Evolutionary conservation across 2,888 invertebrate species (phyloP).

Genomic region (Harpagoxenus sublaevis): DNA sequence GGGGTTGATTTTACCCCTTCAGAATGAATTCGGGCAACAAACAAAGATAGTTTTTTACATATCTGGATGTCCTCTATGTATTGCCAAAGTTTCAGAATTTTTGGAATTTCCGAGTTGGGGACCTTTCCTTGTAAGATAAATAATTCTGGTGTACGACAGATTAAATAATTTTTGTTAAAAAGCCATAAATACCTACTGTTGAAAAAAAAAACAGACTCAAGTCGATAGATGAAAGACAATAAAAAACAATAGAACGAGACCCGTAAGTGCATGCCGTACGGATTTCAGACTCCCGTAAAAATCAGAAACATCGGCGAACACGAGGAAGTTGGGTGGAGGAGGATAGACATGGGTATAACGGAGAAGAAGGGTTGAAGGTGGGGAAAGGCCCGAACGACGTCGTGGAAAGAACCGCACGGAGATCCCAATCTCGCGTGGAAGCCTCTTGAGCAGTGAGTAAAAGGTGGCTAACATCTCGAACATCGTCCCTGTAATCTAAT

Average conservation of each 20-base stretch:
- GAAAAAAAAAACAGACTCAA: constrained; percentile 51
- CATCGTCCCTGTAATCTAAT: constrained; percentile 84
- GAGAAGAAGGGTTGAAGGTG: constrained; percentile 58
- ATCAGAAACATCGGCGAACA: constrained; percentile 67
- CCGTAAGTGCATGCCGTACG: constrained; percentile 51
- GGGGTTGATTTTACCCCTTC: too few species aligned
- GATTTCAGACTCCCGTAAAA: constrained; percentile 69
- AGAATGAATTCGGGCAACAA: too few species aligned
- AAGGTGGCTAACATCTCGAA: constrained; percentile 84
- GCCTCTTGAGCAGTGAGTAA: constrained; percentile 82
- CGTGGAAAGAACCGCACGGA: constrained; percentile 76
- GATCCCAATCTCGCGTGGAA: constrained; percentile 83
- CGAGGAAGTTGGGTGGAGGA: constrained; percentile 39
- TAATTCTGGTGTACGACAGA: constrained; percentile 3
- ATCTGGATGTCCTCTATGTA: too few species aligned
- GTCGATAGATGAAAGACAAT: constrained; percentile 47
- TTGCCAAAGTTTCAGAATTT: too few species aligned
- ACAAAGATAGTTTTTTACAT: too few species aligned
- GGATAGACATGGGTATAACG: constrained; percentile 33
- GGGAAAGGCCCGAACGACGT: constrained; percentile 66
- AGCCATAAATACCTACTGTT: constrained; percentile 16
- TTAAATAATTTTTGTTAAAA: constrained; percentile 63
- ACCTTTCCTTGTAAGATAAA: not conserved
- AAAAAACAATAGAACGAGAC: constrained; percentile 44
- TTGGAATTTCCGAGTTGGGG: too few species aligned